phyloP scores from a whole-genome alignment of 92 coral and sea anemone genomes.

The Metridium senile region DNA sequence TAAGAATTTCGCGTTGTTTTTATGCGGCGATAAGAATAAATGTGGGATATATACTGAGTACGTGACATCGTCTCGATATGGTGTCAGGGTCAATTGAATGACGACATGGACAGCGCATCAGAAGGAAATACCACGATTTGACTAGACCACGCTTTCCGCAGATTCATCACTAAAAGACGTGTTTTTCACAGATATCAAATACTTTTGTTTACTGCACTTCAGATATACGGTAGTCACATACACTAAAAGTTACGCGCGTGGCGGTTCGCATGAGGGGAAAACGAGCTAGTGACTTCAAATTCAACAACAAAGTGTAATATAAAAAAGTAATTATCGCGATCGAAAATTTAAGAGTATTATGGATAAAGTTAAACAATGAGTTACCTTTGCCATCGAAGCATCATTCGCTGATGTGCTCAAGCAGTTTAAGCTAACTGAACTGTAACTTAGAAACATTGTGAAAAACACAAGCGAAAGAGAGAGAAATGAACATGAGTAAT shows the following conservation, averaged over 20 bases:
- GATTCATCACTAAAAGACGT: constrained; percentile 14
- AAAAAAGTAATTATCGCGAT: constrained; percentile 1
- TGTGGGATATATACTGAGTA: background rate
- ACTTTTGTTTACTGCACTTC: constrained; percentile 18
- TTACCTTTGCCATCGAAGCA: background rate
- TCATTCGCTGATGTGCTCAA: background rate
- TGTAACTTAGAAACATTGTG: background rate
- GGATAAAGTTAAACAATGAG: background rate
- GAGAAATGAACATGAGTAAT: background rate
- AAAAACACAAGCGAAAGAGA: background rate
- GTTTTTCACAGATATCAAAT: constrained; percentile 17
- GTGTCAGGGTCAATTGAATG: constrained; percentile 39
- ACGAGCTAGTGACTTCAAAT: no score
- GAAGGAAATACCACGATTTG: constrained; percentile 35
- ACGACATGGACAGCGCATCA: constrained; percentile 23
- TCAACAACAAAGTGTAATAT: background rate
- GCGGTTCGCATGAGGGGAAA: background rate
- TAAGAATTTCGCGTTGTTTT: constrained; percentile 5
- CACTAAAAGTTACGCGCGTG: background rate
- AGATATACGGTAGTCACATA: background rate
- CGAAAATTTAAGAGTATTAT: background rate
- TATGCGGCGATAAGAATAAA: background rate
- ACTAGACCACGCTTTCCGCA: constrained; percentile 46
- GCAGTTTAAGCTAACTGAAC: background rate
- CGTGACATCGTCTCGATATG: constrained; percentile 24